A percentile compares a stretch with the other conserved stretches of the same genome.
These are phyloP conservation scores for Drosophila setosimentum DNA, from an alignment of 2,888 invertebrate species.

Conservation along the genomic window DNA sequence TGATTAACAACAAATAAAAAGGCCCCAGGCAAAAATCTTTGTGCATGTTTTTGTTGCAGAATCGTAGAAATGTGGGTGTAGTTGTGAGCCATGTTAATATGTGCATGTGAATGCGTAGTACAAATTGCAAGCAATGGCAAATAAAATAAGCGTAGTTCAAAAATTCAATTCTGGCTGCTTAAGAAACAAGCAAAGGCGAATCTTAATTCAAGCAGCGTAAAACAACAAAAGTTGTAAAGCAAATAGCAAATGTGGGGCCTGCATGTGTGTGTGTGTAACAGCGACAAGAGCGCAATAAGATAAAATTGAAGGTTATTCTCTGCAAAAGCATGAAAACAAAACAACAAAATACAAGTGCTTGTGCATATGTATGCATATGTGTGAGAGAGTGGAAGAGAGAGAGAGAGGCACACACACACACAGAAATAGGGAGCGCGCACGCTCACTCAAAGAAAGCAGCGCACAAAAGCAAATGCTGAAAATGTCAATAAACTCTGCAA, in stretches of 20 bases:
- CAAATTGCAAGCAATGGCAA: conserved; percentile 44
- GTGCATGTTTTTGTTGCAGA: conserved; percentile 35
- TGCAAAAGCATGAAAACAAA: conserved; percentile 35
- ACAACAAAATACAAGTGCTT: conserved; percentile 48
- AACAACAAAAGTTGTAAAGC: conserved; percentile 49
- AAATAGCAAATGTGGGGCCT: conserved; percentile 43
- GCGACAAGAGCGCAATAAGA: conserved; percentile 71
- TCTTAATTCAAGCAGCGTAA: conserved; percentile 52
- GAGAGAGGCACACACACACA: conserved; percentile 23
- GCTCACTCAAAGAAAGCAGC: conserved; percentile 70
- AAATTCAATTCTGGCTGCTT: conserved; percentile 37
- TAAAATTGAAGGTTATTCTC: conserved; percentile 79
- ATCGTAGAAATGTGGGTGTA: conserved; percentile 42
- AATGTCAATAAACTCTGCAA: conserved; percentile 82
- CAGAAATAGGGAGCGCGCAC: conserved; percentile 63
- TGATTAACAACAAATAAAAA: conserved; percentile 7
- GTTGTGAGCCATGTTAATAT: conserved; percentile 23
- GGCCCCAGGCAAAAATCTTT: conserved; percentile 1
- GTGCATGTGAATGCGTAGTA: conserved; percentile 32
- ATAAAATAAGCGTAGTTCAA: conserved; percentile 39
- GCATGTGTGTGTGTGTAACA: conserved; percentile 32
- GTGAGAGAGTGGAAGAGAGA: conserved; percentile 40
- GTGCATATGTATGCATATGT: conserved; percentile 40
- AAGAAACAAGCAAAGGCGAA: conserved; percentile 43
- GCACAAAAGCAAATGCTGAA: conserved; percentile 77